A percentile compares a stretch with the other conserved stretches of the same genome.
Conservation (phyloP, 2,888 invertebrate species). For the Hypsopygia costalis region DNA sequence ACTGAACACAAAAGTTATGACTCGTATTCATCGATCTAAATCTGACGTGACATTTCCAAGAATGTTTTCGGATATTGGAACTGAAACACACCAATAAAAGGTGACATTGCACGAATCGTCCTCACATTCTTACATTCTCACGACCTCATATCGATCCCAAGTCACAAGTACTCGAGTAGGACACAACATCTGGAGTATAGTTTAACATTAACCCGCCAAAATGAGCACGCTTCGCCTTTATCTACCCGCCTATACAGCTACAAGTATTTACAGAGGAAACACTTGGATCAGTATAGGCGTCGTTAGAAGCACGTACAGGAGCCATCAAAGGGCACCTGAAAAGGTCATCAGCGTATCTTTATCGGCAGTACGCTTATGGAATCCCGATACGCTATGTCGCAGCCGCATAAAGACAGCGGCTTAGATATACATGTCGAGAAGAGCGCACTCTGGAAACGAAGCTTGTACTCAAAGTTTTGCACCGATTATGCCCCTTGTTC, state of each 20-base stretch:
- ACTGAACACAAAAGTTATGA: no score
- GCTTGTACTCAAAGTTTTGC: not conserved
- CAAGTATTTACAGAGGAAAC: not conserved
- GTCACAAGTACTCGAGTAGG: not conserved
- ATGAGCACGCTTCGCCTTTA: constrained; percentile 1
- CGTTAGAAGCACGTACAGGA: constrained; percentile 13
- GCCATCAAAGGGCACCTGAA: constrained; percentile 15
- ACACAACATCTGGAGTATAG: not conserved
- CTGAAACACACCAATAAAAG: no score
- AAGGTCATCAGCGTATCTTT: constrained; percentile 34
- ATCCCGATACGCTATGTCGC: constrained; percentile 15
- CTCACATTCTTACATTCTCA: no score
- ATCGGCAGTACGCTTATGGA: constrained; percentile 25
- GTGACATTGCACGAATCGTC: no score
- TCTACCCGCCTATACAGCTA: not conserved
- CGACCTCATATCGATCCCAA: not conserved
- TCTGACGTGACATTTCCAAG: no score
- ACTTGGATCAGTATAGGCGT: constrained; percentile 3
- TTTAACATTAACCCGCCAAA: not conserved
- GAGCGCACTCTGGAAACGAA: constrained; percentile 8
- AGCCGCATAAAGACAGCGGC: constrained; percentile 9
- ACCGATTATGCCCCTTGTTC: not conserved
- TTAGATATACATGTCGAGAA: constrained; percentile 16
- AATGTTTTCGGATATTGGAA: no score
- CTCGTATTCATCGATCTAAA: no score